Percentiles rank a stretch among this genome's conserved stretches.
Evolutionary conservation across 2,888 invertebrate genomes (phyloP).

Genomic region (Apodemia duryi): DNA sequence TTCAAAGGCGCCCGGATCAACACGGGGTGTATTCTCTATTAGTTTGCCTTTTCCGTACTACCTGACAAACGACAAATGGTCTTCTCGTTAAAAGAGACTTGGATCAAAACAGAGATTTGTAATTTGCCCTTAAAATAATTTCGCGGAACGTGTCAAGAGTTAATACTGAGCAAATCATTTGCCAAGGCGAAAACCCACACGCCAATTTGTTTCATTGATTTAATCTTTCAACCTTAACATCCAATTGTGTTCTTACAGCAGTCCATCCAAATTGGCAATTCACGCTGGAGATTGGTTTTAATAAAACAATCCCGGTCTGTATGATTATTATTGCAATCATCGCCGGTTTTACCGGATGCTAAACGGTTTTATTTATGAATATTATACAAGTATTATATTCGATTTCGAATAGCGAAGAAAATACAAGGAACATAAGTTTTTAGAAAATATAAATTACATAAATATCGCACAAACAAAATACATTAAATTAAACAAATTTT

Average conservation of each 20-base stretch:
- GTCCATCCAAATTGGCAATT: slow-evolving; percentile 2
- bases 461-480: no score
- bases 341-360: not conserved
- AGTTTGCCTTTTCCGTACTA: no score
- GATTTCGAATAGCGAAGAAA: no score
- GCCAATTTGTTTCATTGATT: slow-evolving; percentile 36
- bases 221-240: slow-evolving; percentile 7
- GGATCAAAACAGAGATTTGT: not conserved
- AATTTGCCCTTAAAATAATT: slow-evolving; percentile 1
- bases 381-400: no score
- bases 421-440: no score
- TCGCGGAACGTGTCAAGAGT: slow-evolving; percentile 21
- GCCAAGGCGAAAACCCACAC: slow-evolving; percentile 33
- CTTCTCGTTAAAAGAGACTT: no score
- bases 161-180: slow-evolving; percentile 25
- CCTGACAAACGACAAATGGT: no score
- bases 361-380: no score
- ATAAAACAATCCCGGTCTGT: not conserved
- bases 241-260: not conserved
- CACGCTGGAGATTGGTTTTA: not conserved
- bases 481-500: no score
- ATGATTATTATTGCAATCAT: slow-evolving; percentile 8
- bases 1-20: no score
- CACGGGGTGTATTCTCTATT: no score
- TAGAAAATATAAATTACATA: no score